These are phyloP conservation scores for Lepus americanus DNA, from an alignment of 2,113 vertebrate species.

Conservation along the genomic window DNA sequence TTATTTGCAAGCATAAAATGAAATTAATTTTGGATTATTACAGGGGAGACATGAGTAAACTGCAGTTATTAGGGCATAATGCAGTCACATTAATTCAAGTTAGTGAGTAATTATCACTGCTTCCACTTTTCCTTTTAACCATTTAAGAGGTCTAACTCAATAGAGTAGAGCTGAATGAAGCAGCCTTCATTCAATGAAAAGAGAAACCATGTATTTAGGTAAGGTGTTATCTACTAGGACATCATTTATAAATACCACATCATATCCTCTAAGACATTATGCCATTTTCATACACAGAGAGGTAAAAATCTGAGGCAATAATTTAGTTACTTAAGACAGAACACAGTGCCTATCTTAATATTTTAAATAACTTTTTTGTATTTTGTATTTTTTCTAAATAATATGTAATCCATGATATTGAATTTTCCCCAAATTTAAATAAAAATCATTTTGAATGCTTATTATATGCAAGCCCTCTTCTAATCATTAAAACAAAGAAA, in stretches of 20 bases:
- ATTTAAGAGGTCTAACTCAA: conserved; percentile 40
- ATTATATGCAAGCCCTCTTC: neutral
- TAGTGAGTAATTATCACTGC: conserved; percentile 67
- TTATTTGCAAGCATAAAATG: conserved; percentile 74
- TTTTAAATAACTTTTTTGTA: neutral
- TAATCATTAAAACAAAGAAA: neutral
- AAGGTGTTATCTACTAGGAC: neutral
- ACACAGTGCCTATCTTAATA: neutral
- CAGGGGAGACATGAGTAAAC: conserved; percentile 77
- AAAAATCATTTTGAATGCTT: neutral
- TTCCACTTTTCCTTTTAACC: conserved; percentile 65
- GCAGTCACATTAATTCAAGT: conserved; percentile 73
- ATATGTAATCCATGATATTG: neutral
- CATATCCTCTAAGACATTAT: neutral
- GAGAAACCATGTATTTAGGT: neutral
- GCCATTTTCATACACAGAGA: neutral
- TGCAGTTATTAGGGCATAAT: conserved; percentile 75
- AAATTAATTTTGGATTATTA: conserved; percentile 82
- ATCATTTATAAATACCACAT: neutral
- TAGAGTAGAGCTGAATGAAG: neutral
- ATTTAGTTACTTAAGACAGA: neutral
- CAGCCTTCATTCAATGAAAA: neutral
- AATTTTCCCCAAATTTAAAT: neutral
- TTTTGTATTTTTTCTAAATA: neutral
- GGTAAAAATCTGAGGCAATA: neutral